These are phyloP conservation scores for Fragum fragum DNA, from an alignment of 2,888 invertebrate species.

Conservation along the genomic window DNA sequence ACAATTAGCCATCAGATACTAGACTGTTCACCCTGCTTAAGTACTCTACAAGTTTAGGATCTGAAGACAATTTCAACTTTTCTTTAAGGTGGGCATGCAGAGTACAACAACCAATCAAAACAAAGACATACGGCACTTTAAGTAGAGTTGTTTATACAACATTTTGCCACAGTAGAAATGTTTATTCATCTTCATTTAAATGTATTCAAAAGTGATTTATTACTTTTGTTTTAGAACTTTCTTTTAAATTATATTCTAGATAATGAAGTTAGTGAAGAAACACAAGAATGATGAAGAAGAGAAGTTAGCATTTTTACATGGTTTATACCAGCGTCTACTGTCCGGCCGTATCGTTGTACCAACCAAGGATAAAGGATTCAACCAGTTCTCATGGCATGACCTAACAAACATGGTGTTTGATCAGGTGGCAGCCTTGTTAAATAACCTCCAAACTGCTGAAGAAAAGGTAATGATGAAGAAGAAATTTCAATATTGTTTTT, in stretches of 20 bases:
- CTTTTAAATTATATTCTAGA: too few relatives aligned
- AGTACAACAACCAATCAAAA: constrained; percentile 74
- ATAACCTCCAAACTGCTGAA: constrained; percentile 74
- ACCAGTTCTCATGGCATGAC: constrained; percentile 81
- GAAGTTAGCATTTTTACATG: constrained; percentile 81
- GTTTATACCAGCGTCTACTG: constrained; percentile 81
- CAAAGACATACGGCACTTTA: too few relatives aligned
- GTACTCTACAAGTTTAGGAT: too few relatives aligned
- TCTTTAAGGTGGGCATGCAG: constrained; percentile 79
- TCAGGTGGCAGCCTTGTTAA: constrained; percentile 79
- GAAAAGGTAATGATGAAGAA: constrained; percentile 81
- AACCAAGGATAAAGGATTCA: constrained; percentile 71
- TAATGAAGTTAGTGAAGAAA: constrained; percentile 81
- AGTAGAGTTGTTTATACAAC: too few relatives aligned
- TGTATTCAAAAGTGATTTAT: too few relatives aligned
- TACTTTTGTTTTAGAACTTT: too few relatives aligned
- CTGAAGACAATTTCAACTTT: too few relatives aligned
- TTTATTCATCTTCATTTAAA: too few relatives aligned
- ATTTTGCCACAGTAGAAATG: too few relatives aligned
- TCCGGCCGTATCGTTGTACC: constrained; percentile 73
- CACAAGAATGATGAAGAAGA: constrained; percentile 82
- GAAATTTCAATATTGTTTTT: too few relatives aligned
- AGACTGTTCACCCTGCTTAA: too few relatives aligned
- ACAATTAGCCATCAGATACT: too few relatives aligned
- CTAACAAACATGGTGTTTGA: constrained; percentile 82